A percentile compares a stretch with the other conserved stretches of the same genome.
phyloP scores from a whole-genome alignment of 2,888 invertebrate species.

The Nephrotoma flavescens region DNA sequence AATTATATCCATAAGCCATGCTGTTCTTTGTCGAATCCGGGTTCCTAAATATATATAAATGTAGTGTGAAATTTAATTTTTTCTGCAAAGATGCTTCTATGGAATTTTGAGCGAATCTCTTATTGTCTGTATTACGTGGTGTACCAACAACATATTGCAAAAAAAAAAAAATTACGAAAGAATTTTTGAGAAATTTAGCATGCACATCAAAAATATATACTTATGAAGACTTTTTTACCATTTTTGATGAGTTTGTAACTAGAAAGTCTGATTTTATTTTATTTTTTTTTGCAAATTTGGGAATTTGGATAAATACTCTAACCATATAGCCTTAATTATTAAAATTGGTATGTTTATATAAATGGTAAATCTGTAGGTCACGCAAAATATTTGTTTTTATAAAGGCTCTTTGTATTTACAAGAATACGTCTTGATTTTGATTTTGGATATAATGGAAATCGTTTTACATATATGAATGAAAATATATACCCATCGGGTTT shows the following conservation, averaged over 20 bases:
- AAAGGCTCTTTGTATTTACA: not conserved
- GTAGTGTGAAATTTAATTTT: not conserved
- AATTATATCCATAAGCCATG: not conserved
- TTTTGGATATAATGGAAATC: not conserved
- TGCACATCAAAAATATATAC: not conserved
- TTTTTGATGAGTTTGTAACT: not conserved
- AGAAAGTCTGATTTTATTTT: not conserved
- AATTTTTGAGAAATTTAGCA: not conserved
- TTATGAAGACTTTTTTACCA: not conserved
- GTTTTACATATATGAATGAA: not conserved
- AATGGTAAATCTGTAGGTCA: not conserved
- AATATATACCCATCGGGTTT: not conserved
- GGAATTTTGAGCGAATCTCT: not conserved
- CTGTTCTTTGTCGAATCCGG: not conserved
- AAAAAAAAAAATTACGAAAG: not conserved
- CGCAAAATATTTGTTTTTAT: not conserved
- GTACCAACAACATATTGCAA: not conserved
- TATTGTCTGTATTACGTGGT: not conserved
- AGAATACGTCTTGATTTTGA: not conserved
- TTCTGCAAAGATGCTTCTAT: not conserved
- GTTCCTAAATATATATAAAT: not conserved
- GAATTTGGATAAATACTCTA: not conserved
- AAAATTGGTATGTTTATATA: not conserved
- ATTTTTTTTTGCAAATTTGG: not conserved
- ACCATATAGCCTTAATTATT: not conserved